Evolutionary conservation across 2,888 invertebrate genomes (phyloP).

Genomic region (Altica lythri): DNA sequence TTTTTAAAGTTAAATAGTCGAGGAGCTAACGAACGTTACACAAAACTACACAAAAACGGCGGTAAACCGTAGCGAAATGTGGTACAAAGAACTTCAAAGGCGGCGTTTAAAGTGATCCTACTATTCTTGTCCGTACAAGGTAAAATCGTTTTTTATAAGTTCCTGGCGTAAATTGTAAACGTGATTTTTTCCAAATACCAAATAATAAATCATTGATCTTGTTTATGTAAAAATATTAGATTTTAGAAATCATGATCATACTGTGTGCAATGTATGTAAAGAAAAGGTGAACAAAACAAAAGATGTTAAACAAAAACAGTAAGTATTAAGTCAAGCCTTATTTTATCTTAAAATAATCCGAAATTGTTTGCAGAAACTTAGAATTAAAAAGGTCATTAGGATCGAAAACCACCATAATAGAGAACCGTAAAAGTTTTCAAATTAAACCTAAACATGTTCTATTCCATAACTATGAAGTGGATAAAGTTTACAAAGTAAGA

Average conservation of each 20-base stretch:
- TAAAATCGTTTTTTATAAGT: too few species aligned
- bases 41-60: too few species aligned
- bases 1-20: too few species aligned
- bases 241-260: constrained; percentile 13
- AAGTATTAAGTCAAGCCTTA: neutral
- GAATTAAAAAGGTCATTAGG: neutral
- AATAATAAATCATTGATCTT: too few species aligned
- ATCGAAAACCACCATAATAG: neutral
- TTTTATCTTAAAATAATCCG: neutral
- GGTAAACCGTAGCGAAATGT: too few species aligned
- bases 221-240: constrained; percentile 16
- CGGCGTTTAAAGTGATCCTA: too few species aligned
- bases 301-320: constrained; percentile 6
- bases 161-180: too few species aligned
- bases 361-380: neutral
- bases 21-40: too few species aligned
- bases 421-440: neutral
- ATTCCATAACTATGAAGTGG: constrained; percentile 2
- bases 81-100: too few species aligned
- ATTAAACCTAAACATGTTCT: neutral
- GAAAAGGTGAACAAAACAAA: constrained; percentile 6
- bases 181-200: too few species aligned
- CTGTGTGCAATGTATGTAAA: constrained; percentile 13
- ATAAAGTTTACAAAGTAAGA: constrained; percentile 3
- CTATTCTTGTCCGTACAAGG: too few species aligned